phyloP scores from a whole-genome alignment of 1,140 invertebrate species.

The Neelides sp. region DNA sequence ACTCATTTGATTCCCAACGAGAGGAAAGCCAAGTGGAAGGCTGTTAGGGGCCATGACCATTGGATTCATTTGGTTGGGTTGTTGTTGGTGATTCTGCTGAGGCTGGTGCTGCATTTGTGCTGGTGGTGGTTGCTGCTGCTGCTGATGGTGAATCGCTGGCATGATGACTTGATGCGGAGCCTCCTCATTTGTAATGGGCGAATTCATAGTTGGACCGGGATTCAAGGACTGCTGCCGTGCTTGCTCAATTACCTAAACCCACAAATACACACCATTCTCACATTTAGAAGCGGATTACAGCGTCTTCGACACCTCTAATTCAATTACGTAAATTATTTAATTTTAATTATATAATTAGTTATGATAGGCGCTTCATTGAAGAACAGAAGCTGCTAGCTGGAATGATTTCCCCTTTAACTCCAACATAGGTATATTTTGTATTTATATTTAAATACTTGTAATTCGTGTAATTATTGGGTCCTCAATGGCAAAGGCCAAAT shows the following conservation, averaged over 20 bases:
- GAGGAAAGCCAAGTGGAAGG: not conserved
- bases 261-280: too few relatives aligned
- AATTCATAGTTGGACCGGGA: slow-evolving; percentile 23
- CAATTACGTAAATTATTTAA: too few relatives aligned
- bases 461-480: too few relatives aligned
- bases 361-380: too few relatives aligned
- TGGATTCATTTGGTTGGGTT: slow-evolving; percentile 30
- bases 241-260: slow-evolving; percentile 56
- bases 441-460: too few relatives aligned
- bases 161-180: slow-evolving; percentile 41
- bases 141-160: slow-evolving; percentile 33
- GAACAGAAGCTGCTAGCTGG: too few relatives aligned
- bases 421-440: too few relatives aligned
- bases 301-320: too few relatives aligned
- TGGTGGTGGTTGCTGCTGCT: not conserved
- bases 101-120: slow-evolving; percentile 32
- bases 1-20: not conserved
- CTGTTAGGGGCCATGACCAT: slow-evolving; percentile 1
- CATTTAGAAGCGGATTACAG: too few relatives aligned
- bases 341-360: too few relatives aligned
- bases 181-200: slow-evolving; percentile 6
- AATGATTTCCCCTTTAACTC: too few relatives aligned
- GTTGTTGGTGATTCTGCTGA: slow-evolving; percentile 31
- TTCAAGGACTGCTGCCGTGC: slow-evolving; percentile 54
- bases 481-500: too few relatives aligned